phyloP scores from a whole-genome alignment of 2,888 invertebrate species.

The Machimus atricapillus region DNA sequence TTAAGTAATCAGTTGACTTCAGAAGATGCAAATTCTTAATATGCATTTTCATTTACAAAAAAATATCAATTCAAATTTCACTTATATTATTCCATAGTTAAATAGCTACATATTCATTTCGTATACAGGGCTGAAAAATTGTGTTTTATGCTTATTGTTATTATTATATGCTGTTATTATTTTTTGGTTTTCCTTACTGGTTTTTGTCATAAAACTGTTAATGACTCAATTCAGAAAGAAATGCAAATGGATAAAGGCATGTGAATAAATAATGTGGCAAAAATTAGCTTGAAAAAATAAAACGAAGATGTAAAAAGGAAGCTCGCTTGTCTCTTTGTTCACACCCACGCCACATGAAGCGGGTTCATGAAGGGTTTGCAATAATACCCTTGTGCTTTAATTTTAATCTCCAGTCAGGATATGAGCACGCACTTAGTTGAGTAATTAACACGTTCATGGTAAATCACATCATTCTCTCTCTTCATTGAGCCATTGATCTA shows the following conservation, averaged over 20 bases:
- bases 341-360: not conserved
- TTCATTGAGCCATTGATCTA: not conserved
- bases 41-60: too few species aligned
- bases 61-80: too few species aligned
- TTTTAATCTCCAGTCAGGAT: not conserved
- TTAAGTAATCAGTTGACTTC: too few species aligned
- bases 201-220: too few species aligned
- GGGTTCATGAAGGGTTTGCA: not conserved
- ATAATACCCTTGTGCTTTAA: conserved; percentile 23
- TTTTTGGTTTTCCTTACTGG: too few species aligned
- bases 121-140: not conserved
- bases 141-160: not conserved
- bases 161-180: too few species aligned
- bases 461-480: conserved; percentile 35
- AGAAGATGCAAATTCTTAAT: too few species aligned
- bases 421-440: conserved; percentile 2
- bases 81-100: too few species aligned
- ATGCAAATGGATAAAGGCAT: too few species aligned
- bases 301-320: not conserved
- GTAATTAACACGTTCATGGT: not conserved
- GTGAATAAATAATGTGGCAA: not conserved
- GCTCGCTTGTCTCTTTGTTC: not conserved
- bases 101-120: too few species aligned
- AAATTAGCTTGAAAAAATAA: not conserved
- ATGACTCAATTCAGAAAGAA: too few species aligned